A percentile compares a stretch with the other conserved stretches of the same genome.
phyloP scores from a whole-genome alignment of 2,797 vertebrate species.

The Hypotaenidia okinawae region DNA sequence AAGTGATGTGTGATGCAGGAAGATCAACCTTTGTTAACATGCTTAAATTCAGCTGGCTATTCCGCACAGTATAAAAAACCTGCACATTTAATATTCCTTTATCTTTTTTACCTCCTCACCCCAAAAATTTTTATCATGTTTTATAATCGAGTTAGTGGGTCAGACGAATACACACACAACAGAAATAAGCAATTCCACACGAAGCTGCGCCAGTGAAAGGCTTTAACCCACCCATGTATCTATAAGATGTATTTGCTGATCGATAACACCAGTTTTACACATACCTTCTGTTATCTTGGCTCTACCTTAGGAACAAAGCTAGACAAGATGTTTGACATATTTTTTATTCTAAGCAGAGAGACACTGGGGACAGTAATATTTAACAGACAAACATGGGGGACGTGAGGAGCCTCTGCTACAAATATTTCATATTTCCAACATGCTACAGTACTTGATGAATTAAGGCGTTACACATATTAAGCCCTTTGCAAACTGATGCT shows the following conservation, averaged over 20 bases:
- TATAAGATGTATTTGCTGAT: background rate
- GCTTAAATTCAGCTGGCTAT: background rate
- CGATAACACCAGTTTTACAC: background rate
- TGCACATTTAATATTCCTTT: background rate
- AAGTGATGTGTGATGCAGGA: background rate
- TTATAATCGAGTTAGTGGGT: background rate
- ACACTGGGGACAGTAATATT: background rate
- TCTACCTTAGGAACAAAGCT: background rate
- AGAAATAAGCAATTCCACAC: background rate
- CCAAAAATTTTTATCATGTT: rapidly evolving
- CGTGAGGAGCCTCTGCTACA: background rate
- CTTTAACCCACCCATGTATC: background rate
- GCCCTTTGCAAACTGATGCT: background rate
- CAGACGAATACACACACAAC: background rate
- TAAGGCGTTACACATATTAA: background rate
- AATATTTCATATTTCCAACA: background rate
- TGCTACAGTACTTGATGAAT: background rate
- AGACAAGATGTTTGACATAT: background rate
- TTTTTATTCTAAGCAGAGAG: background rate
- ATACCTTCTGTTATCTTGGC: background rate
- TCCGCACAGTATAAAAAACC: background rate
- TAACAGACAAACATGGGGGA: background rate
- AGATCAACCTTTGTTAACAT: background rate
- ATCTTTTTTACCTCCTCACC: background rate
- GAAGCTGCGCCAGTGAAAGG: background rate